Evolutionary conservation across 2,113 vertebrate genomes (phyloP).

Genomic region (Gallinago paraguaiae): DNA sequence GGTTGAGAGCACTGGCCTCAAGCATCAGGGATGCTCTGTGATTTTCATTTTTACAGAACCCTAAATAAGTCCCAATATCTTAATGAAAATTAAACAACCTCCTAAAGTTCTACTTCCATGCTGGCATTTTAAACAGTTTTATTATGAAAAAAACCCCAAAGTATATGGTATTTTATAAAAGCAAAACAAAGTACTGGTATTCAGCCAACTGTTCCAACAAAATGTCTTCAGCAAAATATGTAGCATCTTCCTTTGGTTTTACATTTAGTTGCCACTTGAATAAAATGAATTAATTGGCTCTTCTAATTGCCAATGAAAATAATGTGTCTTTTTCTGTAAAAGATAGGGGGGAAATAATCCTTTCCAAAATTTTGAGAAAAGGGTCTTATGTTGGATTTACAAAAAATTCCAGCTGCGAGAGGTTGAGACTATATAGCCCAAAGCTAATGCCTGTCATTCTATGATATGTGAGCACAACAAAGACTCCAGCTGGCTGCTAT

Average conservation of each 20-base stretch:
- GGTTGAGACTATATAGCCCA: constrained; percentile 40
- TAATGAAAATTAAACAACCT: background rate
- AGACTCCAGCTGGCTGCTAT: constrained; percentile 70
- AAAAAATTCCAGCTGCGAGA: constrained; percentile 61
- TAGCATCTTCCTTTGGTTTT: background rate
- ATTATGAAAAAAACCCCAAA: background rate
- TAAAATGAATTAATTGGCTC: constrained; percentile 6
- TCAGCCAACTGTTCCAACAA: background rate
- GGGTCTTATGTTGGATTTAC: constrained; percentile 12
- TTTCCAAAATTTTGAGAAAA: constrained; percentile 9
- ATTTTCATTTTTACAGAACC: background rate
- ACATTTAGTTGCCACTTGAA: background rate
- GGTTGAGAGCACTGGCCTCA: background rate
- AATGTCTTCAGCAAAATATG: background rate
- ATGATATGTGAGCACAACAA: constrained; percentile 65
- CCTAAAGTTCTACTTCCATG: background rate
- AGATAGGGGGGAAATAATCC: background rate
- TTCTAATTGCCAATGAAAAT: constrained; percentile 30
- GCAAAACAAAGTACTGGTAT: background rate
- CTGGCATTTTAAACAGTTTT: background rate
- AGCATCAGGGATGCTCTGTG: background rate
- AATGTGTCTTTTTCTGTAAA: background rate
- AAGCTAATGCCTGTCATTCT: constrained; percentile 57
- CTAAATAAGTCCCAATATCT: background rate
- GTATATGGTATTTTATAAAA: background rate